Base-by-base conservation (phyloP, 1,140 invertebrate genomes). In the Hormaphis cornu region DNA sequence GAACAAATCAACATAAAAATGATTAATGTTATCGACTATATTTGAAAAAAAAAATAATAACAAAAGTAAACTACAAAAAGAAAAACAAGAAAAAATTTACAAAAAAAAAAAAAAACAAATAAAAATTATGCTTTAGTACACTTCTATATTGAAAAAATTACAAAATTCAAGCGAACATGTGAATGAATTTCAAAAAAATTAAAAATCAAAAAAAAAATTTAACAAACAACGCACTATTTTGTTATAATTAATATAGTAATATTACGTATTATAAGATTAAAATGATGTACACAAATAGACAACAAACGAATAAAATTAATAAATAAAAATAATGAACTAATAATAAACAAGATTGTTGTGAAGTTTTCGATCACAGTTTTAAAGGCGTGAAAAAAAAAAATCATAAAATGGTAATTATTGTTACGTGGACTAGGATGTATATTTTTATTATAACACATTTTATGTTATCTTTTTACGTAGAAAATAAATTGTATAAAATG, bases 401-500 rank as follows among this genome's bases (percentile, higher is more conserved):
- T 40, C 9, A 30, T 6, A n/a, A n/a, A n/a, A 66, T 66, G 44
- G 61, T 66, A 66, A 66, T 63, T 46, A 46, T 46, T 66, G 40
- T 66, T 66, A 33, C 6, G 28, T 35, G 61, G 61, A 66, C 61
- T 66, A 66, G 61, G 61, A 66, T n/a, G 18, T 48, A 50, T 48
- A 6, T 48, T 66, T 63, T 66, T 46, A 48, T 44, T n/a, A n/a
- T n/a, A n/a, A n/a, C n/a, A 48, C 20, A 30, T 48, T 33, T 63
- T 48, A n/a, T n/a, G n/a, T 63, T 63, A 44, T 30, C 28, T 35
- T 48, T 63, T 66, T 50, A 48, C 20, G n/a, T 66, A 66, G 61
- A 66, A 66, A 66, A 66, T 66, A 66, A 66, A 66, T 50, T 66
- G 40, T 66, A 66, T 35, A 66, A 66, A 66, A 66, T 50, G 61